These are phyloP conservation scores for Pluvialis apricaria DNA, from an alignment of 2,113 vertebrate species.

Conservation along the genomic window DNA sequence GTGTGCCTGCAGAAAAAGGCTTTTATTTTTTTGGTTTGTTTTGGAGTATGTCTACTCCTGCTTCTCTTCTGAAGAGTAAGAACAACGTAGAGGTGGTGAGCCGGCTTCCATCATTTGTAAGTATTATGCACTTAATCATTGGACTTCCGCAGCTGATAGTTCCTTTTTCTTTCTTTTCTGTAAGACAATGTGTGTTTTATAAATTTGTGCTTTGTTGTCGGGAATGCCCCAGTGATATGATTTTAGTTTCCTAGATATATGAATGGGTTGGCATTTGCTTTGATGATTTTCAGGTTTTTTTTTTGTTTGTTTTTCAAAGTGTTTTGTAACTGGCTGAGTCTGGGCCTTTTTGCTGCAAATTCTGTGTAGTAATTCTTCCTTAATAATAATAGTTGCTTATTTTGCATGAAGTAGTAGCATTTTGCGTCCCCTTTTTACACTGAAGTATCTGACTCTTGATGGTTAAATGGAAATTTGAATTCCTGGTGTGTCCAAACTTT, in stretches of 20 bases:
- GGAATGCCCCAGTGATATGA: background rate
- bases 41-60: background rate
- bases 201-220: background rate
- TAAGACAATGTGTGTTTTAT: accelerated
- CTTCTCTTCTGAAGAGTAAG: background rate
- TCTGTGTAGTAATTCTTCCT: background rate
- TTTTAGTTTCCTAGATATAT: background rate
- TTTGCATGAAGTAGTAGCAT: background rate
- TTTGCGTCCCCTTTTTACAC: background rate
- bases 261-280: background rate
- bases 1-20: background rate
- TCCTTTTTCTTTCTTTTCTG: background rate
- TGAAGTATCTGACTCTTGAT: background rate
- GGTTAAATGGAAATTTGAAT: background rate
- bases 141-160: background rate
- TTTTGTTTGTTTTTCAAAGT: background rate
- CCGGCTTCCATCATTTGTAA: background rate
- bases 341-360: background rate
- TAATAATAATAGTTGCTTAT: background rate
- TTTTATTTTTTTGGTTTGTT: background rate
- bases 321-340: background rate
- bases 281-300: background rate
- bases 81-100: accelerated
- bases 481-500: background rate
- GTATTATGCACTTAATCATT: background rate